Evolutionary conservation across 2,797 vertebrate genomes (phyloP), one percentile per base, ranked within the genome.

Genomic region (Sibirionetta formosa): DNA sequence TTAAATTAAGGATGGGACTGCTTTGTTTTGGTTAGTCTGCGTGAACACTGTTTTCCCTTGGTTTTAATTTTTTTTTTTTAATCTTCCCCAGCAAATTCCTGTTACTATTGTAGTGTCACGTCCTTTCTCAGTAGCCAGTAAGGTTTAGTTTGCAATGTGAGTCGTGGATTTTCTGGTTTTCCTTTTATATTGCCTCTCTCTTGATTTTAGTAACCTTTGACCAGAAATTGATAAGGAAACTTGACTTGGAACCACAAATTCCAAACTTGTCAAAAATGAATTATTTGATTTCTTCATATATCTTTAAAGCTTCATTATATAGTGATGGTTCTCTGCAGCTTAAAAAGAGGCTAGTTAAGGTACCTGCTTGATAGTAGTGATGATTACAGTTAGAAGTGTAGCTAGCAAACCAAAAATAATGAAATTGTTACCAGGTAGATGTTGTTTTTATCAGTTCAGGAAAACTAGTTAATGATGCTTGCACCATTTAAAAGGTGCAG

Each of bases 71-170:
- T 7, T 69, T 2, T 14, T 1, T 6, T 14, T 53, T 31, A 27
- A 20, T 53, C 10, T 9, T 56, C 16, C 54, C 13, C 20, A 70
- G 46, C 14, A 88, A n/a, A 20, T 63, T 50, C 50, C 4, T 50
- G 53, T 82, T 82, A 11, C 14, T 93, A 33, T 5, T 7, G 4
- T 31, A 16, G 33, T 5, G 23, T 69, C 31, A 11, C 7, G 8
- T 89, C 27, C 33, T 70, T 73, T 5, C n/a, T 86, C 0, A 0
- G 11, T 51, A 27, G 40, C 6, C 1, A n/a, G 3, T 35, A n/a
- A 81, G 35, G 14, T 42, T 29, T 4, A 2, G n/a, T 82, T 82
- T 60, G 8, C 18, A 42, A 19, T 6, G 14, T 38, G 36, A 86
- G 50, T 29, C 14, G 1, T 14, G 23, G 22, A 5, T 23, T 88